Percentiles rank a stretch among this genome's conserved stretches.
Evolutionary conservation across 2,113 vertebrate species (phyloP).

Genomic region (Sapajus apella): DNA sequence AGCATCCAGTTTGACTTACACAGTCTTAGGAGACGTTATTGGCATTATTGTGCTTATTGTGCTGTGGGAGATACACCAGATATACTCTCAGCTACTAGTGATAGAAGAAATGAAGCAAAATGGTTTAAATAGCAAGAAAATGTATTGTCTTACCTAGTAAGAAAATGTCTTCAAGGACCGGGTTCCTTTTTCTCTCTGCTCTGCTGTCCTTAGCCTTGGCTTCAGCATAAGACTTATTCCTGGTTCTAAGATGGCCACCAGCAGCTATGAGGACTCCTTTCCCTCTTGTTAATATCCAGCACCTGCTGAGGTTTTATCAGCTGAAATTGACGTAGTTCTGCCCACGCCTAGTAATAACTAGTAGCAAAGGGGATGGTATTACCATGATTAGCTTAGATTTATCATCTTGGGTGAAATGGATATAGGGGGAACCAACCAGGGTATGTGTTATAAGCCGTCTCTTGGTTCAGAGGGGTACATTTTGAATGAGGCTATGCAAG

Average conservation of each 20-base stretch:
- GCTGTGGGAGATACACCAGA: background rate
- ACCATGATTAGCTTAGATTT: background rate
- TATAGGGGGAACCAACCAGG: background rate
- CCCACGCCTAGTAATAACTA: background rate
- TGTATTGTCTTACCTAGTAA: background rate
- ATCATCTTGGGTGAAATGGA: background rate
- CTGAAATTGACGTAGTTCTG: background rate
- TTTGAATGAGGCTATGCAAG: background rate
- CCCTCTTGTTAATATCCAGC: background rate
- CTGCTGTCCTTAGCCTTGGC: background rate
- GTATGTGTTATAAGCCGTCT: background rate
- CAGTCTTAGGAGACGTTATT: background rate
- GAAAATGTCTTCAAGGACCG: background rate
- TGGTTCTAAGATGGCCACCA: background rate
- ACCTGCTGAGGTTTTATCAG: background rate
- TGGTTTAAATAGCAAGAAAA: background rate
- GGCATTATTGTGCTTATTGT: background rate
- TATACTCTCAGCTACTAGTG: background rate
- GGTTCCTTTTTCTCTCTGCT: background rate
- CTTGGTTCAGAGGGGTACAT: background rate
- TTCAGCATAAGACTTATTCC: background rate
- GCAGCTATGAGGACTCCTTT: background rate
- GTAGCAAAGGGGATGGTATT: background rate
- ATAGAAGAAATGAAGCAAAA: slow-evolving; percentile 1
- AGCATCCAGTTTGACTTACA: background rate